Evolutionary conservation across 2,888 invertebrate genomes (phyloP).

Genomic region (Maniola hyperantus): DNA sequence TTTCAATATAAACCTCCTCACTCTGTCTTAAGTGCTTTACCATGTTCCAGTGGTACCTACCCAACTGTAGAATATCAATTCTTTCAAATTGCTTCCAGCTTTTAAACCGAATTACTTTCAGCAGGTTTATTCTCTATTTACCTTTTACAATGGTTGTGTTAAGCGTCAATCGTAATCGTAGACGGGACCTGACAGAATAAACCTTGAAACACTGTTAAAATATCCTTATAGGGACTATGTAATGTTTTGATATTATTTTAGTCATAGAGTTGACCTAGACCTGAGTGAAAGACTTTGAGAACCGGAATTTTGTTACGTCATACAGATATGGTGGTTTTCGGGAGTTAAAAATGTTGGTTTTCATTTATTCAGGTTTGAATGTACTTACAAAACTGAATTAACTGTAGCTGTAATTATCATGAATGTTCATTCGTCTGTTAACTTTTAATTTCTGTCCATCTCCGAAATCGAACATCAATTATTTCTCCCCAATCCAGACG

Average conservation of each 20-base stretch:
- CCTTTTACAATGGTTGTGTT: not conserved
- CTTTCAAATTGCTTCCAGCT: constrained; percentile 24
- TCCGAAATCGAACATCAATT: constrained; percentile 17
- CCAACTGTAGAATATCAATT: constrained; percentile 35
- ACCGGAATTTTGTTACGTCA: too few species aligned
- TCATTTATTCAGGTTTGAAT: not conserved
- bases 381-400: not conserved
- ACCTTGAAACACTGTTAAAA: too few species aligned
- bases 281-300: too few species aligned
- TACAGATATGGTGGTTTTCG: not conserved
- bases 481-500: constrained; percentile 12
- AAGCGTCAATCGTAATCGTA: not conserved
- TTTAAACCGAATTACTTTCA: not conserved
- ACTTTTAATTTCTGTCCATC: constrained; percentile 7
- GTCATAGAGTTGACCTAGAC: too few species aligned
- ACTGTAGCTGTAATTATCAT: not conserved
- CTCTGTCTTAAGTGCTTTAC: constrained; percentile 53
- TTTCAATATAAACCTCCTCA: constrained; percentile 21
- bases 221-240: too few species aligned
- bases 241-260: too few species aligned
- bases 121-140: not conserved
- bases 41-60: constrained; percentile 45
- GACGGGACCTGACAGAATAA: too few species aligned
- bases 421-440: not conserved
- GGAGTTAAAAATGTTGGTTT: not conserved